Conservation (phyloP, 2,113 vertebrate species). For the Gobius niger region DNA sequence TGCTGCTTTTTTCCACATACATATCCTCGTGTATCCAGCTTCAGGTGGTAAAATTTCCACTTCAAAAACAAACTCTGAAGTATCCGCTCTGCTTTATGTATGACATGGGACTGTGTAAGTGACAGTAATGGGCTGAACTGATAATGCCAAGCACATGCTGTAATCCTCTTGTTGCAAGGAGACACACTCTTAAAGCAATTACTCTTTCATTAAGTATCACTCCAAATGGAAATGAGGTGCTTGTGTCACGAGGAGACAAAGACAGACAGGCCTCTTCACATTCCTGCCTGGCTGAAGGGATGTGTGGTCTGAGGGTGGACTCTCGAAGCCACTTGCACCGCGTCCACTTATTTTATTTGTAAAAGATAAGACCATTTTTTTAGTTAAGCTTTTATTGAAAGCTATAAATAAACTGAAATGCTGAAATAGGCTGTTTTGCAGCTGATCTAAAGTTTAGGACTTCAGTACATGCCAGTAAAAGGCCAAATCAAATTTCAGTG, state of each 20-base stretch:
- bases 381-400: too few species aligned
- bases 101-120: conserved; percentile 25
- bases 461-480: too few species aligned
- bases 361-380: too few species aligned
- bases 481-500: too few species aligned
- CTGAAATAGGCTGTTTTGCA: too few species aligned
- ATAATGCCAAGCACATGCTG: conserved; percentile 26
- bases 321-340: not conserved
- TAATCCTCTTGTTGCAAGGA: conserved; percentile 29
- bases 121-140: conserved; percentile 38
- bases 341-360: too few species aligned
- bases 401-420: too few species aligned
- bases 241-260: conserved; percentile 42
- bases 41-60: conserved; percentile 49
- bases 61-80: conserved; percentile 45
- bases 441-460: too few species aligned
- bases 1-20: conserved; percentile 26
- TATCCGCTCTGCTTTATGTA: conserved; percentile 38
- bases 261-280: conserved; percentile 3
- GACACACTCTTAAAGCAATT: conserved; percentile 43
- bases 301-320: too few species aligned
- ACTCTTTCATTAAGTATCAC: conserved; percentile 60
- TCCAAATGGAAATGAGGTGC: conserved; percentile 45
- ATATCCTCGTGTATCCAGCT: conserved; percentile 38
- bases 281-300: not conserved